Base-by-base conservation (phyloP, 2,113 vertebrate species). In the Caloenas nicobarica region DNA sequence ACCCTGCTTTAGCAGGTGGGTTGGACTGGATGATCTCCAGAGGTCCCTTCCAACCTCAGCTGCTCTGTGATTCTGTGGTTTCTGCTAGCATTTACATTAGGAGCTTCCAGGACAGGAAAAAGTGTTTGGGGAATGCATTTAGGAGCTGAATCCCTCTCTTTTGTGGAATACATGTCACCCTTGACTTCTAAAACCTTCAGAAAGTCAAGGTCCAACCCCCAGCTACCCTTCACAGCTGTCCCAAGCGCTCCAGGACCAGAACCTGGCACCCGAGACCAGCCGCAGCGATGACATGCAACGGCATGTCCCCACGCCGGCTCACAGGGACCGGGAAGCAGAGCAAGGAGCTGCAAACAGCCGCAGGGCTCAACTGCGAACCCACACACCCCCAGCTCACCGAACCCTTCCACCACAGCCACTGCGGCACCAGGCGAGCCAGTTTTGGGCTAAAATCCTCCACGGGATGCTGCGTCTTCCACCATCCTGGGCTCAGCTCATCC, bases 391-490 rank as follows among this genome's bases (percentile, higher is more conserved):
- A 22, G 51, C n/a, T 53, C 1, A 0, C 56, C 15, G 11, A 69
- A 36, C 16, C 13, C 36, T 80, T 42, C 73, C 14, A 51, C 12
- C 50, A 25, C 33, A 70, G 33, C 31, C 5, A 1, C 89, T 15
- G 44, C 1, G 0, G 62, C 44, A 60, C 16, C 2, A 0, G 7
- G 42, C 25, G 7, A 74, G 71, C 18, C 1, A 0, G 24, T 19
- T 78, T 57, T 26, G 40, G 31, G 40, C 8, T 29, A 26, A 29
- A 56, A 13, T 54, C 38, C 31, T 85, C 57, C 57, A 48, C 0
- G 0, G 16, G 13, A 56, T 33, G 38, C 42, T 70, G n/a, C 40
- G 50, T 21, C 73, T 16, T 64, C 34, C 36, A 53, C 33, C 62
- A 53, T 4, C 29, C n/a, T 5, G 0, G 21, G 11, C 33, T 76